Evolutionary conservation across 2,113 vertebrate genomes (phyloP).

Genomic region (Macrotis lagotis): DNA sequence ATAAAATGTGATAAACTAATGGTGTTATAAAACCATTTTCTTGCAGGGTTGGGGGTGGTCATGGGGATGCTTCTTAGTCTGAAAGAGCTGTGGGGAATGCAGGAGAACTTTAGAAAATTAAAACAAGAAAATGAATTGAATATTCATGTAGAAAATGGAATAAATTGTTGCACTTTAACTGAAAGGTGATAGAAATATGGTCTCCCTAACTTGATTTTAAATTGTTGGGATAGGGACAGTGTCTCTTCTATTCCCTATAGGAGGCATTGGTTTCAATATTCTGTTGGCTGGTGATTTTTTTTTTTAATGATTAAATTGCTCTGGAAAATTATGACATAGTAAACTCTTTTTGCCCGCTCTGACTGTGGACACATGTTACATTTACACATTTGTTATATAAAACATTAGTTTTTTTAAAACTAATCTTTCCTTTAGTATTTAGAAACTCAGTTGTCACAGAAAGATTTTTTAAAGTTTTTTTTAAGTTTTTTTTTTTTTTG

Average conservation of each 20-base stretch:
- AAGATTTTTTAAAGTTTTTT: too few relatives aligned
- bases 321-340: not conserved
- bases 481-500: too few relatives aligned
- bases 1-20: not conserved
- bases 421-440: not conserved
- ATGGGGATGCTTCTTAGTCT: not conserved
- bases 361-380: not conserved
- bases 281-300: not conserved
- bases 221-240: too few relatives aligned
- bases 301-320: not conserved
- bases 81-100: not conserved
- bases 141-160: accelerated
- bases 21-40: not conserved
- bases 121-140: not conserved
- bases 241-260: not conserved
- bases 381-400: not conserved
- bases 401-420: not conserved
- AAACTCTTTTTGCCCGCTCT: accelerated
- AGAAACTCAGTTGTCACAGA: not conserved
- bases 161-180: not conserved
- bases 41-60: accelerated
- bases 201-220: not conserved
- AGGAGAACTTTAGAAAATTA: not conserved
- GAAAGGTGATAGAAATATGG: not conserved
- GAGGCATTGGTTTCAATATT: not conserved